phyloP scores from a whole-genome alignment of 2,888 invertebrate species.

The Neria commutata region DNA sequence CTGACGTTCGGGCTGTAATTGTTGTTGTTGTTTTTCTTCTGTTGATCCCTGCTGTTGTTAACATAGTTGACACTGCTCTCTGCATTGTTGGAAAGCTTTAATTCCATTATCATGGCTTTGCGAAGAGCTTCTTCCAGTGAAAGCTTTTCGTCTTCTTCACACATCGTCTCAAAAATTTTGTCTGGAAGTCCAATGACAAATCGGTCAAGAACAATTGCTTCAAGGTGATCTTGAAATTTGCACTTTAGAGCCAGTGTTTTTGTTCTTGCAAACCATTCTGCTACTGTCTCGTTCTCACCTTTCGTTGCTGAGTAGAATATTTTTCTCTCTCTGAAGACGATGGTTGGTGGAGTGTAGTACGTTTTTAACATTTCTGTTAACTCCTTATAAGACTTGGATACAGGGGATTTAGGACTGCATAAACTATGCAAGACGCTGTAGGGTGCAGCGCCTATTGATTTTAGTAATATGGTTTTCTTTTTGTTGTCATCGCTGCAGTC shows the following conservation, averaged over 20 bases:
- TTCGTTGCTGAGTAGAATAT: background rate
- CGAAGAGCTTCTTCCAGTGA: background rate
- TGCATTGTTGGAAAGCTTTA: background rate
- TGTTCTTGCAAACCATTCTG: background rate
- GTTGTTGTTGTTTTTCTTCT: background rate
- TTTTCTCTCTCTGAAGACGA: background rate
- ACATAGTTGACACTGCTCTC: background rate
- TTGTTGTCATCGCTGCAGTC: too few species aligned
- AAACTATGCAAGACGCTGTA: background rate
- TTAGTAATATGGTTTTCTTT: background rate
- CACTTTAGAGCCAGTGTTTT: background rate
- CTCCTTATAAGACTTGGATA: background rate
- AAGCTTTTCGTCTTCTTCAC: background rate
- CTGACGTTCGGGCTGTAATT: background rate
- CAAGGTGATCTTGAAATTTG: background rate
- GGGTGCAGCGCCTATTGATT: background rate
- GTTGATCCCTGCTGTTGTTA: background rate
- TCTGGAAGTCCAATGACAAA: background rate
- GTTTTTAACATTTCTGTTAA: background rate
- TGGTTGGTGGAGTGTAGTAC: constrained; percentile 6
- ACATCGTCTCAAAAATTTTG: background rate
- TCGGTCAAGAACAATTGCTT: background rate
- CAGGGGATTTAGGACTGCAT: background rate
- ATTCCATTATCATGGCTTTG: background rate
- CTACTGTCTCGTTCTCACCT: background rate